phyloP scores from a whole-genome alignment of 2,113 vertebrate genomes.

The Merops nubicus region DNA sequence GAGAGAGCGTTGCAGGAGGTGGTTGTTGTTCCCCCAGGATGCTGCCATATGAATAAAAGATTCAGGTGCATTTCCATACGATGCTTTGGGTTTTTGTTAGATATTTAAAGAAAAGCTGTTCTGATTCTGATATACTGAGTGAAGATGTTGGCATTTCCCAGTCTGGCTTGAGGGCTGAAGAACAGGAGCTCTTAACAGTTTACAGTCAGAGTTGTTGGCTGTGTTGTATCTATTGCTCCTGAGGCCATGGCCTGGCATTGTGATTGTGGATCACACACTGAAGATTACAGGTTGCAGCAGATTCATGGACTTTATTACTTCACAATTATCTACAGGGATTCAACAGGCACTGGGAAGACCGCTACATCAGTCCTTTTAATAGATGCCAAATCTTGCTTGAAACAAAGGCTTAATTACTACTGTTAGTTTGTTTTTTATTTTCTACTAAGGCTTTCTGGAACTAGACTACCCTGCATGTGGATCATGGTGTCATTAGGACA shows the following conservation, averaged over 20 bases:
- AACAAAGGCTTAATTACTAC: not conserved
- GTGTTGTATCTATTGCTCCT: not conserved
- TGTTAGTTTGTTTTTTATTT: not conserved
- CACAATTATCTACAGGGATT: not conserved
- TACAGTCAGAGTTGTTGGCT: not conserved
- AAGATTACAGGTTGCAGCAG: slow-evolving; percentile 25
- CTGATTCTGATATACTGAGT: not conserved
- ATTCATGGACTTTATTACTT: slow-evolving; percentile 4
- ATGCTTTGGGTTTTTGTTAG: not conserved
- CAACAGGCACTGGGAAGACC: not conserved
- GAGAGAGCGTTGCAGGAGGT: not conserved
- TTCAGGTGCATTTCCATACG: not conserved
- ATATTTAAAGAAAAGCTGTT: not conserved
- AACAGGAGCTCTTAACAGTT: not conserved
- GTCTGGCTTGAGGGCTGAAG: not conserved
- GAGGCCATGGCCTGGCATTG: not conserved
- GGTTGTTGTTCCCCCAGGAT: not conserved
- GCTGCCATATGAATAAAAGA: not conserved
- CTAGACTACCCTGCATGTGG: not conserved
- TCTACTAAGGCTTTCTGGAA: not conserved
- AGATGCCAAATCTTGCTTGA: not conserved
- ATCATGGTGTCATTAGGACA: not conserved
- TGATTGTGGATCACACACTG: not conserved
- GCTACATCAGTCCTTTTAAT: not conserved
- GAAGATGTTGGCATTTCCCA: slow-evolving; percentile 17